Evolutionary conservation across 2,797 vertebrate species (phyloP).

Genomic region (Chrosomus eos): DNA sequence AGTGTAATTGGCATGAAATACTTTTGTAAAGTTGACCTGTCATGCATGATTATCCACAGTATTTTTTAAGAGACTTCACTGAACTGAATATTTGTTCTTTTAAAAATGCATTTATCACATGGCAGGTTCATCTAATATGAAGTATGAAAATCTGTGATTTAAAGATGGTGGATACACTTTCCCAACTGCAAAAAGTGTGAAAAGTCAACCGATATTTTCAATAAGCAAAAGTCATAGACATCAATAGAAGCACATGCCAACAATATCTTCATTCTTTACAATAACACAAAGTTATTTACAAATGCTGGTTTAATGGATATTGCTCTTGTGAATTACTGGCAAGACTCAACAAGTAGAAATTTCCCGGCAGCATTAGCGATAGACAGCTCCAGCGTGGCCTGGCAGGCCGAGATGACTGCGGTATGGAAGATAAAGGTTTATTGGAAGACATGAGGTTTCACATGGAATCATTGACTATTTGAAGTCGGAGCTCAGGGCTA

Average conservation of each 20-base stretch:
- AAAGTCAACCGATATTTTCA: neutral
- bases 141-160: neutral
- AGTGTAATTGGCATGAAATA: neutral
- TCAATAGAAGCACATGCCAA: neutral
- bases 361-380: neutral
- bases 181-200: neutral
- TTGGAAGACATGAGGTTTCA: conserved; percentile 28
- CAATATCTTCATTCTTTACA: neutral
- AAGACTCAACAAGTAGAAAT: conserved; percentile 20
- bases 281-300: neutral
- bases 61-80: neutral
- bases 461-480: conserved; percentile 20
- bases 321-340: conserved; percentile 4
- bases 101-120: neutral
- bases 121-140: neutral
- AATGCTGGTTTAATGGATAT: neutral
- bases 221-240: neutral
- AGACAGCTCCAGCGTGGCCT: neutral
- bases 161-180: neutral
- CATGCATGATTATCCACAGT: neutral
- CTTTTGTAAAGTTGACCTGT: neutral
- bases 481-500: conserved; percentile 4
- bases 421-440: conserved; percentile 31
- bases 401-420: neutral
- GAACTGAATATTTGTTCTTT: neutral